Evolutionary conservation across 1,140 invertebrate species (phyloP), one percentile per base, ranked within the genome.

Genomic region (Pseudomyrmex concolor): DNA sequence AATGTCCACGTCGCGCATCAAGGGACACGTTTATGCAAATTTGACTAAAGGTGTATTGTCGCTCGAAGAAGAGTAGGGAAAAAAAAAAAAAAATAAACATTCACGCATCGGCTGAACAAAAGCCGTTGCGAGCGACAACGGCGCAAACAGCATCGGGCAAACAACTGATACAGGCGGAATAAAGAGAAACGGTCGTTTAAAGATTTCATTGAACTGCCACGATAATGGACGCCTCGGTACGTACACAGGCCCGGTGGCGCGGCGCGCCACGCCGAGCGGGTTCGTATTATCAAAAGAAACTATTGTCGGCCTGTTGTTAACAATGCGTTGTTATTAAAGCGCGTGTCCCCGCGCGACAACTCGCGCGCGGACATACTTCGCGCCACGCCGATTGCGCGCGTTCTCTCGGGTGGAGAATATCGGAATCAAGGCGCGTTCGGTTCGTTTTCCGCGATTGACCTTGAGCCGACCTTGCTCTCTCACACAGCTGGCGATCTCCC

Each of bases 221-320:
- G 92, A 93, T 91, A 89, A 87, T 89, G 85, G 85, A 87, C 73
- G 78, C 57, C 81, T 34, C 34, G 34, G 85, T 85, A 50, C 85
- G 90, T 88, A 86, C 66, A 43, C 66, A 66, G 62, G 57, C 51
- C 55, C 59, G 72, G 70, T 76, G 74, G 54, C 86, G 78, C 83
- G 68, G 7, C 59, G 9, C 45, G 57, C 45, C 72, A 62, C 59
- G 72, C 84, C 83, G 86, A n/a, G 48, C 66, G 57, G 34, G 59
- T 76, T 80, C 59, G 78, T 92, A 90, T 92, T 91, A 93, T 94
- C 91, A 85, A 93, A 93, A 92, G 89, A 90, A 92, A 92, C 92
- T 91, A 93, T 93, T 93, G 92, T 93, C 87, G 86, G 74, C 7
- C 87, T 86, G 89, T 91, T 90, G 90, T 90, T 91, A 92, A 92